phyloP scores from a whole-genome alignment of 2,888 invertebrate species.

The Anagyrus pseudococci region DNA sequence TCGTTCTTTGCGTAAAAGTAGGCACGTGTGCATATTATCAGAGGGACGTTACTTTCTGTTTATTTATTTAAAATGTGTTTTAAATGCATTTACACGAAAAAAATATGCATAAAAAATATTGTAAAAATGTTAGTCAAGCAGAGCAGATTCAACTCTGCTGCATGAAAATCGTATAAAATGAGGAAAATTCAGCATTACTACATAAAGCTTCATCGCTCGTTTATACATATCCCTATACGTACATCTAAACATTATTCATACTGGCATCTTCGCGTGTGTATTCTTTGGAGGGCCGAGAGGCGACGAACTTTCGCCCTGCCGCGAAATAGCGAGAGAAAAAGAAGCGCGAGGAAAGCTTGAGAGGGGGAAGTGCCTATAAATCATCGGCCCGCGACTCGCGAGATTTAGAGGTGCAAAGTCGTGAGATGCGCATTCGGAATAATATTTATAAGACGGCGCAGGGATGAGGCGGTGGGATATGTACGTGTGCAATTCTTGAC shows the following conservation, averaged over 20 bases:
- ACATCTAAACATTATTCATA: slow-evolving; percentile 26
- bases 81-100: too few species aligned
- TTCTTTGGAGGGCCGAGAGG: slow-evolving; percentile 17
- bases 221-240: slow-evolving; percentile 4
- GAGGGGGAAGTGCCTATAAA: slow-evolving; percentile 29
- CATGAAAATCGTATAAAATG: slow-evolving; percentile 1
- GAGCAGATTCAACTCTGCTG: background rate
- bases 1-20: slow-evolving; percentile 39
- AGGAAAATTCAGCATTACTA: slow-evolving; percentile 25
- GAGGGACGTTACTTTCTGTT: background rate
- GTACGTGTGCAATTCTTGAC: too few species aligned
- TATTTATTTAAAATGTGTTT: background rate
- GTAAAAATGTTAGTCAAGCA: too few species aligned
- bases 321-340: slow-evolving; percentile 32
- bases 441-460: slow-evolving; percentile 35
- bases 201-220: slow-evolving; percentile 12
- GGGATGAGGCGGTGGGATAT: too few species aligned
- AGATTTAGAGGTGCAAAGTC: slow-evolving; percentile 35
- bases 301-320: slow-evolving; percentile 37
- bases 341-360: background rate
- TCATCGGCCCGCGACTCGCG: slow-evolving; percentile 17
- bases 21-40: background rate
- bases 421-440: slow-evolving; percentile 37
- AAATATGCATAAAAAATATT: too few species aligned
- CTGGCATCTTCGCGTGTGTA: background rate